A percentile compares a stretch with the other conserved stretches of the same genome.
phyloP scores from a whole-genome alignment of 2,797 vertebrate species.

The Cynopterus sphinx region DNA sequence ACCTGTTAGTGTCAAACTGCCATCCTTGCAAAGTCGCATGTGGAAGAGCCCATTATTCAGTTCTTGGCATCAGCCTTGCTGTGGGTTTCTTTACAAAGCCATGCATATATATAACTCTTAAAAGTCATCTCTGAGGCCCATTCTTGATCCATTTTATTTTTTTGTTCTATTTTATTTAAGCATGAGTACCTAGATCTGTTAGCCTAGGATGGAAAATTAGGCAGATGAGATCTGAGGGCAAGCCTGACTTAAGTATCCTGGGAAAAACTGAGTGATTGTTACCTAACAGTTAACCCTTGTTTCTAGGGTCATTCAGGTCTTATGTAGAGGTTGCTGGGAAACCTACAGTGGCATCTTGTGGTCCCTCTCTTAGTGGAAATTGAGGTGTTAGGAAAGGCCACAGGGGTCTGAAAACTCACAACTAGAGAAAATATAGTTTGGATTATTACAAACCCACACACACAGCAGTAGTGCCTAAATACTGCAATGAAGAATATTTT shows the following conservation, averaged over 20 bases:
- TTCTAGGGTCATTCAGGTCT: not conserved
- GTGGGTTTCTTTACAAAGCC: not conserved
- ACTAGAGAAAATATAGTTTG: not conserved
- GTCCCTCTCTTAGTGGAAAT: not conserved
- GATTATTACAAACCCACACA: not conserved
- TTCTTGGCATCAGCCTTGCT: not conserved
- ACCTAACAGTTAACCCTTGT: slow-evolving; percentile 39
- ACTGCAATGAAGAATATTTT: not conserved
- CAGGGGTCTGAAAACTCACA: not conserved
- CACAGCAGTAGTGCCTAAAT: not conserved
- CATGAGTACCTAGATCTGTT: not conserved
- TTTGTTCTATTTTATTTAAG: not conserved
- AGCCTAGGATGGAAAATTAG: not conserved
- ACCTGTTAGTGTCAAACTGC: slow-evolving; percentile 21
- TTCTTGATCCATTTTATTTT: not conserved
- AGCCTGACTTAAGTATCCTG: not conserved
- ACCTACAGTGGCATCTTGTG: slow-evolving; percentile 39
- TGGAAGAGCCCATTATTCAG: slow-evolving; percentile 1
- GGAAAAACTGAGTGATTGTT: not conserved
- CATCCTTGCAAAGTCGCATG: not conserved
- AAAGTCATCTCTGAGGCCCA: not conserved
- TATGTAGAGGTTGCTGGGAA: slow-evolving; percentile 53
- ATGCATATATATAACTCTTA: not conserved
- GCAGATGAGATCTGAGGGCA: not conserved
- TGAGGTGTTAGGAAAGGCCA: not conserved